These are phyloP conservation scores for Drosophila stalkeri DNA, from an alignment of 2,888 invertebrate genomes.

Conservation along the genomic window DNA sequence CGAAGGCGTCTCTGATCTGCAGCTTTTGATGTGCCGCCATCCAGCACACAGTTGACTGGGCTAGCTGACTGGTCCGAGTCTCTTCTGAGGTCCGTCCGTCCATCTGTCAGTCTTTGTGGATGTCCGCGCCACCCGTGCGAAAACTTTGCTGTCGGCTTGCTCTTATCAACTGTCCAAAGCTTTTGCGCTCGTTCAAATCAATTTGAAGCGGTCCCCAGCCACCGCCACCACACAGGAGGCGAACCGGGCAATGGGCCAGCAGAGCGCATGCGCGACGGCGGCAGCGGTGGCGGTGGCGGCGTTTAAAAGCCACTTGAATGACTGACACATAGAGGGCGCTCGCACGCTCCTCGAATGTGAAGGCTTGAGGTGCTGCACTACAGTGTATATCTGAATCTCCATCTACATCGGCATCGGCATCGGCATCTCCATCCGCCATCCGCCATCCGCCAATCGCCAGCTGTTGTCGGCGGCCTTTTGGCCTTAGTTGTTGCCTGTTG, in stretches of 20 bases:
- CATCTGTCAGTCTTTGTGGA: slow-evolving; percentile 20
- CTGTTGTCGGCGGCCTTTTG: slow-evolving; percentile 53
- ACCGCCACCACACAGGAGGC: slow-evolving; percentile 39
- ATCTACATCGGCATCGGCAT: slow-evolving; percentile 25
- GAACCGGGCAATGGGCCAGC: slow-evolving; percentile 6
- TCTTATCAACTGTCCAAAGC: slow-evolving; percentile 74
- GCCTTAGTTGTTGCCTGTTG: slow-evolving; percentile 39
- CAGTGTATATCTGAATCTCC: slow-evolving; percentile 30
- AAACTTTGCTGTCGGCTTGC: slow-evolving; percentile 61
- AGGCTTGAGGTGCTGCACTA: slow-evolving; percentile 4
- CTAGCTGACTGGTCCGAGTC: slow-evolving; percentile 17
- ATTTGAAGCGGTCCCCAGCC: slow-evolving; percentile 65
- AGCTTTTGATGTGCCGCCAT: slow-evolving; percentile 66
- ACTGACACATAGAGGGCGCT: slow-evolving; percentile 71
- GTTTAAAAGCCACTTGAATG: slow-evolving; percentile 43
- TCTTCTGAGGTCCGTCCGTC: not conserved
- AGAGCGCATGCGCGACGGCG: slow-evolving; percentile 65
- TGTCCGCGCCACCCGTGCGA: slow-evolving; percentile 71
- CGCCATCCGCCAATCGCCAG: slow-evolving; percentile 45
- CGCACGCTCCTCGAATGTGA: slow-evolving; percentile 21
- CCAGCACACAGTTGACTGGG: slow-evolving; percentile 31
- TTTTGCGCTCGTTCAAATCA: slow-evolving; percentile 73
- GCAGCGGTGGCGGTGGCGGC: slow-evolving; percentile 31
- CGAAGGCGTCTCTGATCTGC: slow-evolving; percentile 59
- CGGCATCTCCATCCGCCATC: slow-evolving; percentile 18